A percentile compares a stretch with the other conserved stretches of the same genome.
phyloP scores from a whole-genome alignment of 2,888 invertebrate species.

The Dynastes hyllus region DNA sequence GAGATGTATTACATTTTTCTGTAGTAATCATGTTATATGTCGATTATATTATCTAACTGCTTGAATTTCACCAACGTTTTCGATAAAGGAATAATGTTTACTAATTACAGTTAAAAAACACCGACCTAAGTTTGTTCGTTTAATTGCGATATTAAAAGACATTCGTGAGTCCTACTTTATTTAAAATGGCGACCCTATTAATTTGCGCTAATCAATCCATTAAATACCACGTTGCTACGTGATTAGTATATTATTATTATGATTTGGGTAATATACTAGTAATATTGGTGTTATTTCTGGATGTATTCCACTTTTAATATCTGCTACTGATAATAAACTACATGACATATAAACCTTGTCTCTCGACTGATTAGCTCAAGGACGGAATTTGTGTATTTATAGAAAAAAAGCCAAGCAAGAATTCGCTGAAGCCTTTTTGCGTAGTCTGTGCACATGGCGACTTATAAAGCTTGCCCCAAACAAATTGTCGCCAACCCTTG shows the following conservation, averaged over 20 bases:
- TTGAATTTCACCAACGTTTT: not conserved
- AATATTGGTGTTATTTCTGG: constrained; percentile 27
- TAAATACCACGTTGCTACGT: no score
- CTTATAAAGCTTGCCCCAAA: no score
- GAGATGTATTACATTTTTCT: constrained; percentile 9
- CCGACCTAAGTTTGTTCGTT: not conserved
- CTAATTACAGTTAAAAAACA: not conserved
- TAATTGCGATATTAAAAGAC: not conserved
- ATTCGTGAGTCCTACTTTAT: not conserved
- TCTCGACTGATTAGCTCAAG: constrained; percentile 43
- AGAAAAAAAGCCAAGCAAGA: constrained; percentile 1
- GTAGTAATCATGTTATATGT: constrained; percentile 10
- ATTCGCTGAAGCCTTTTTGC: no score
- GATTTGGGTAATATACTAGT: constrained; percentile 13
- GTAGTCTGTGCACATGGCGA: no score
- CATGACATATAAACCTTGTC: constrained; percentile 35
- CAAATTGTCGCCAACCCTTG: no score
- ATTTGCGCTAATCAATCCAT: no score
- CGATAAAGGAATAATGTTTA: not conserved
- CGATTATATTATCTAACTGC: constrained; percentile 7
- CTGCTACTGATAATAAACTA: constrained; percentile 36
- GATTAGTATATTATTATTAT: not conserved
- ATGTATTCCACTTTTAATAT: constrained; percentile 25
- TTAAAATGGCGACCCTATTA: not conserved
- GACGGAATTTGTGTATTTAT: constrained; percentile 23